Evolutionary conservation across 2,113 vertebrate genomes (phyloP).

Genomic region (Hepsetus odoe): DNA sequence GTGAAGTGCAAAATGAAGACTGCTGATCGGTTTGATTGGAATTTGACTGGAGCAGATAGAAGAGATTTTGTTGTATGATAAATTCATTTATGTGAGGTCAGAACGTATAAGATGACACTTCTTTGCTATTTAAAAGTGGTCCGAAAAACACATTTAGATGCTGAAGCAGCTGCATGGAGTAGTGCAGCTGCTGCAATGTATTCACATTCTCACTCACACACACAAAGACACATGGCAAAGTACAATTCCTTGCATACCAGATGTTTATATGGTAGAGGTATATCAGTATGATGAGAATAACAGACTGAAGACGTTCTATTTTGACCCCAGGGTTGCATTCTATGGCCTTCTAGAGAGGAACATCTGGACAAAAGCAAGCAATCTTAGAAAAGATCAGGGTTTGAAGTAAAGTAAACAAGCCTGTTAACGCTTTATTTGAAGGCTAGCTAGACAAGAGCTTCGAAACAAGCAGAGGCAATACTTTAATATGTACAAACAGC

Average conservation of each 20-base stretch:
- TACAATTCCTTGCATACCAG: neutral
- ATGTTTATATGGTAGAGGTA: neutral
- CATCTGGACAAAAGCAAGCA: constrained; percentile 30
- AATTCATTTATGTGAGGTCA: neutral
- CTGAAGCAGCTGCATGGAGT: neutral
- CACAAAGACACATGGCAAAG: neutral
- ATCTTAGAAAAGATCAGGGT: neutral
- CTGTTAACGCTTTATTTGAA: too few species aligned
- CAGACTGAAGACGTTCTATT: neutral
- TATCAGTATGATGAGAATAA: constrained; percentile 12
- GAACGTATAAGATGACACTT: neutral
- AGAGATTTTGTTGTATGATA: constrained; percentile 5
- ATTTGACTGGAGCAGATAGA: constrained; percentile 9
- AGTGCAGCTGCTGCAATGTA: neutral
- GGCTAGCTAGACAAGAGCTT: too few species aligned
- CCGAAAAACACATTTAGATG: constrained; percentile 23
- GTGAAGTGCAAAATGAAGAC: neutral
- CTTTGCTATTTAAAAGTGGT: constrained; percentile 7
- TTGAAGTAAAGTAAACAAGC: neutral
- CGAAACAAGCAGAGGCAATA: too few species aligned
- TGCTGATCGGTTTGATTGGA: constrained; percentile 21
- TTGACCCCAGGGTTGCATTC: neutral
- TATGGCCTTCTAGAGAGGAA: too few species aligned
- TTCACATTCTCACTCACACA: neutral
- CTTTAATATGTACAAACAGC: too few species aligned